These are phyloP conservation scores for Drosophila sp. DNA, from an alignment of 1,140 invertebrate species.

Conservation along the genomic window DNA sequence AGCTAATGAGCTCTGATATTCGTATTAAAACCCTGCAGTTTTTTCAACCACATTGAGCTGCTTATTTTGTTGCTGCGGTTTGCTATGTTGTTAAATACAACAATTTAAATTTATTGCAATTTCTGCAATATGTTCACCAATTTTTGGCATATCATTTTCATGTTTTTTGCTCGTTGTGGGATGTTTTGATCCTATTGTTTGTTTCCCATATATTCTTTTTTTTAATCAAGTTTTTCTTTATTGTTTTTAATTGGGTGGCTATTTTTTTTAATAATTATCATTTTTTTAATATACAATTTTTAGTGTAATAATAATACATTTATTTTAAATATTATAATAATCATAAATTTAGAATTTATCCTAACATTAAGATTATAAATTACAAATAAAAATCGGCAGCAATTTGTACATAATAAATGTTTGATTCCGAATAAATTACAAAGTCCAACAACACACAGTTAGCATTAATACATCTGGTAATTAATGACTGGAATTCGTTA, in stretches of 20 bases:
- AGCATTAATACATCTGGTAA: too few species aligned
- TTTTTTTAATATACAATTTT: too few species aligned
- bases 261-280: too few species aligned
- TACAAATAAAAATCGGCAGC: too few species aligned
- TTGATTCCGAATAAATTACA: too few species aligned
- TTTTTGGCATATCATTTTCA: slow-evolving; percentile 16
- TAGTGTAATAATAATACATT: too few species aligned
- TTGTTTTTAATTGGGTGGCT: slow-evolving; percentile 19
- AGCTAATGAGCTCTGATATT: slow-evolving; percentile 74
- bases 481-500: too few species aligned
- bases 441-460: too few species aligned
- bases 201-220: slow-evolving; percentile 47
- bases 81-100: slow-evolving; percentile 29
- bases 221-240: slow-evolving; percentile 41
- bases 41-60: slow-evolving; percentile 46
- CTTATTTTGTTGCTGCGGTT: slow-evolving; percentile 61
- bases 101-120: slow-evolving; percentile 47
- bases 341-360: too few species aligned
- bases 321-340: too few species aligned
- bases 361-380: too few species aligned
- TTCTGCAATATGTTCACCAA: slow-evolving; percentile 22
- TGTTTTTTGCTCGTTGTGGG: slow-evolving; percentile 16
- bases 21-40: slow-evolving; percentile 62
- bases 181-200: slow-evolving; percentile 17
- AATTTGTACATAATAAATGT: too few species aligned